These are phyloP conservation scores for Chaenogobius annularis DNA, from an alignment of 2,113 vertebrate genomes.

Conservation along the genomic window DNA sequence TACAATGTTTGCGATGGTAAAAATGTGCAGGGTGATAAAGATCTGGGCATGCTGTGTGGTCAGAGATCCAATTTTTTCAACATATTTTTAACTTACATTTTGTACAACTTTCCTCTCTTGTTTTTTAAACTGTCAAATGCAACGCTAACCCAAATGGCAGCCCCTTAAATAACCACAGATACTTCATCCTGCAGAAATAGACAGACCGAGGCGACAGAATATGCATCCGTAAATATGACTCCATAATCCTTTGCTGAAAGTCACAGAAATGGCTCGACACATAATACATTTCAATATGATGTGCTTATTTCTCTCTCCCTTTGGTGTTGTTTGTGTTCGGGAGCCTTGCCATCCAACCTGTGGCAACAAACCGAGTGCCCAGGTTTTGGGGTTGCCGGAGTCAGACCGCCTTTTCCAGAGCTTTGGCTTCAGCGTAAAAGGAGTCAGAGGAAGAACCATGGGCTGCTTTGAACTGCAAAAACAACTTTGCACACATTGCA, in stretches of 20 bases:
- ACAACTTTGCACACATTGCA: constrained; percentile 51
- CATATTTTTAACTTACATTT: neutral
- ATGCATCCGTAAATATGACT: constrained; percentile 41
- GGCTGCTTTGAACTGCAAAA: constrained; percentile 50
- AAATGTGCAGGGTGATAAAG: neutral
- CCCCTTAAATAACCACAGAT: constrained; percentile 44
- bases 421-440: constrained; percentile 38
- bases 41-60: neutral
- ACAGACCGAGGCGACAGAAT: constrained; percentile 45
- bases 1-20: neutral
- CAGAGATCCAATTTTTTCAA: neutral
- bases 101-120: neutral
- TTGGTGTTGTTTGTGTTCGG: constrained; percentile 39
- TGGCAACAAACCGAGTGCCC: constrained; percentile 47
- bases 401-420: constrained; percentile 55
- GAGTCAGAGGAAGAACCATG: constrained; percentile 43
- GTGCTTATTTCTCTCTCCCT: neutral
- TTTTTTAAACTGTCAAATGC: neutral
- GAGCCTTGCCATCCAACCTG: constrained; percentile 47
- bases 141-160: neutral
- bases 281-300: neutral
- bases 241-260: constrained; percentile 16
- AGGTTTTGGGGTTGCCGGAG: constrained; percentile 49
- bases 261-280: constrained; percentile 10
- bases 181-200: constrained; percentile 48